Percentiles rank a stretch among this genome's conserved stretches.
phyloP scores from a whole-genome alignment of 1,140 invertebrate genomes.

The Latrodectus geometricus region DNA sequence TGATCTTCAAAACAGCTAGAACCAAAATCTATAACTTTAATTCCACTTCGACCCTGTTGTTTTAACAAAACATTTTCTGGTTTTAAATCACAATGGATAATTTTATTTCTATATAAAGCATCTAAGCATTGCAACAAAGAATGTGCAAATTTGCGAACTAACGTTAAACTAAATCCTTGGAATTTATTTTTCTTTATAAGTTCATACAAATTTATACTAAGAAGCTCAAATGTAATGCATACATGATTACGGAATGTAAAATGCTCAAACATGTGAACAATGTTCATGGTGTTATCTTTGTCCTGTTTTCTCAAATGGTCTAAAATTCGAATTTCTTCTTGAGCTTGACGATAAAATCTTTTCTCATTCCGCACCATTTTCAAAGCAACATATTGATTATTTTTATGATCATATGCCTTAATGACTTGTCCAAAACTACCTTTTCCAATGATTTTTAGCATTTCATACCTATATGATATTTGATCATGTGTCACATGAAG shows the following conservation, averaged over 20 bases:
- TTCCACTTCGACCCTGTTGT: slow-evolving; percentile 97
- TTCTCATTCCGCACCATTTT: slow-evolving; percentile 99
- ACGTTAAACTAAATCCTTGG: slow-evolving; percentile 95
- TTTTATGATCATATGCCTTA: slow-evolving; percentile 98
- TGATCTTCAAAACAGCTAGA: slow-evolving; percentile 99
- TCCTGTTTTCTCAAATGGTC: slow-evolving; percentile 96
- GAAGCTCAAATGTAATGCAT: slow-evolving; percentile 99
- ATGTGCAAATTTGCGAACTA: slow-evolving; percentile 98
- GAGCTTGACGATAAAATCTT: slow-evolving; percentile 97
- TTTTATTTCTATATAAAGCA: slow-evolving; percentile 94
- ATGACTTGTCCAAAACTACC: slow-evolving; percentile 99
- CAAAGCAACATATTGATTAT: slow-evolving; percentile 90
- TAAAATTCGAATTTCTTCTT: slow-evolving; percentile 98
- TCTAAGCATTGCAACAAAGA: slow-evolving; percentile 97
- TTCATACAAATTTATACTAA: slow-evolving; percentile 99
- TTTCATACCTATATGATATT: slow-evolving; percentile 96
- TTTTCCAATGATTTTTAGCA: slow-evolving; percentile 97
- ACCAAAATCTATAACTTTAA: slow-evolving; percentile 99
- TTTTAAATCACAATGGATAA: slow-evolving; percentile 98
- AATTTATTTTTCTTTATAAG: slow-evolving; percentile 99
- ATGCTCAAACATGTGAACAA: slow-evolving; percentile 99
- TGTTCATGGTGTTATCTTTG: slow-evolving; percentile 99
- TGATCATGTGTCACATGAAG: slow-evolving; percentile 98
- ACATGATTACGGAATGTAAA: slow-evolving; percentile 99
- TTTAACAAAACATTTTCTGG: slow-evolving; percentile 99